Evolutionary conservation across 2,888 invertebrate species (phyloP).

Genomic region (Diarsia brunnea): DNA sequence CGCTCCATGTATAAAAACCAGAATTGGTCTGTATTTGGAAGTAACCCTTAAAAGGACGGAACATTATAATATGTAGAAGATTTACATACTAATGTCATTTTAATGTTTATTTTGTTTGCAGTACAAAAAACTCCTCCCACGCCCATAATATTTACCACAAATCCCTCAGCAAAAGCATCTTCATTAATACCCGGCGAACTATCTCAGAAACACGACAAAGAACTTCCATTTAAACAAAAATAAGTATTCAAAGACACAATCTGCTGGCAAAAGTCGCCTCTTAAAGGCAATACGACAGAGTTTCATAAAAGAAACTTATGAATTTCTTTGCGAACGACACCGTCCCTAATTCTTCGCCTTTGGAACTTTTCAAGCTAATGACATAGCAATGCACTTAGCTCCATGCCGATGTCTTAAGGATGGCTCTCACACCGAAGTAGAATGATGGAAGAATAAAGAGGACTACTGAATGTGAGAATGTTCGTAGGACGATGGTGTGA

Average conservation of each 20-base stretch:
- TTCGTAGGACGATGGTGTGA: no score
- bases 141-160: not conserved
- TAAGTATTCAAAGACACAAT: conserved; percentile 63
- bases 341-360: conserved; percentile 64
- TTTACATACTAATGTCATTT: not conserved
- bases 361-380: conserved; percentile 77
- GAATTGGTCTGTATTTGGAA: not conserved
- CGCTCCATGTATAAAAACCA: not conserved
- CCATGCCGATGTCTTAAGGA: conserved; percentile 61
- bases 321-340: conserved; percentile 70
- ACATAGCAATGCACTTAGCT: conserved; percentile 83
- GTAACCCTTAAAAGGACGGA: not conserved
- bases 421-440: conserved; percentile 62
- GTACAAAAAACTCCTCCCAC: not conserved
- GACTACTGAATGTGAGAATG: no score
- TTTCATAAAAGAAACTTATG: conserved; percentile 71
- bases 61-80: not conserved
- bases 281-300: conserved; percentile 55
- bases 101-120: not conserved
- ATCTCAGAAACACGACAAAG: conserved; percentile 55
- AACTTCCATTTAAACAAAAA: conserved; percentile 61
- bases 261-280: conserved; percentile 50
- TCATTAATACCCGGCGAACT: conserved; percentile 40
- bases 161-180: not conserved
- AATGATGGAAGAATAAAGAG: not conserved